phyloP scores from a whole-genome alignment of 2,888 invertebrate genomes.

The Uloborus plumipes region DNA sequence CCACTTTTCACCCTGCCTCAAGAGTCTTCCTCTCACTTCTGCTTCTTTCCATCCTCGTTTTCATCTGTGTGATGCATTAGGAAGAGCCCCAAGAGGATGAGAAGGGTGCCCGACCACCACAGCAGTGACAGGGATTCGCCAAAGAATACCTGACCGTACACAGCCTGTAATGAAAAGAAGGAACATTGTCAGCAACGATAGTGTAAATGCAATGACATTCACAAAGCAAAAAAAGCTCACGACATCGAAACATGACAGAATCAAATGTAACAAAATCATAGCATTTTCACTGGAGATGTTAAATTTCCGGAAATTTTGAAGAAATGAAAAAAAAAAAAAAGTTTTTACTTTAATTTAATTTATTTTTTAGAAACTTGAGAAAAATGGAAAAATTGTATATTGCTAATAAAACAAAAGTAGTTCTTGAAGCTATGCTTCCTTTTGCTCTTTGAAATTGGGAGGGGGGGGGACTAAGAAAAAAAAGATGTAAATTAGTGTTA shows the following conservation, averaged over 20 bases:
- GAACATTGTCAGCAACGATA: too few relatives aligned
- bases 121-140: constrained; percentile 78
- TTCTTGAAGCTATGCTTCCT: neutral
- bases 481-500: neutral
- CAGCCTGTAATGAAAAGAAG: constrained; percentile 76
- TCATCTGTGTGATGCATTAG: constrained; percentile 73
- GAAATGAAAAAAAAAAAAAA: too few relatives aligned
- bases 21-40: neutral
- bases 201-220: too few relatives aligned
- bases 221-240: too few relatives aligned
- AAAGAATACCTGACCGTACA: constrained; percentile 80
- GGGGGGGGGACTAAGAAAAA: neutral
- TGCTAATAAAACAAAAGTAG: too few relatives aligned
- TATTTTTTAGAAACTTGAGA: too few relatives aligned
- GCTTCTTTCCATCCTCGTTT: neutral
- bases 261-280: too few relatives aligned
- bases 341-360: too few relatives aligned
- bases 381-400: too few relatives aligned
- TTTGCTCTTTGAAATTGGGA: neutral
- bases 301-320: too few relatives aligned
- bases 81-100: constrained; percentile 80
- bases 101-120: constrained; percentile 81
- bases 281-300: too few relatives aligned
- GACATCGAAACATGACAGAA: too few relatives aligned
- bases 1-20: neutral